Percentiles rank a stretch among this genome's conserved stretches.
These are phyloP conservation scores for Sialis fuliginosa DNA, from an alignment of 2,888 invertebrate species.

Conservation along the genomic window DNA sequence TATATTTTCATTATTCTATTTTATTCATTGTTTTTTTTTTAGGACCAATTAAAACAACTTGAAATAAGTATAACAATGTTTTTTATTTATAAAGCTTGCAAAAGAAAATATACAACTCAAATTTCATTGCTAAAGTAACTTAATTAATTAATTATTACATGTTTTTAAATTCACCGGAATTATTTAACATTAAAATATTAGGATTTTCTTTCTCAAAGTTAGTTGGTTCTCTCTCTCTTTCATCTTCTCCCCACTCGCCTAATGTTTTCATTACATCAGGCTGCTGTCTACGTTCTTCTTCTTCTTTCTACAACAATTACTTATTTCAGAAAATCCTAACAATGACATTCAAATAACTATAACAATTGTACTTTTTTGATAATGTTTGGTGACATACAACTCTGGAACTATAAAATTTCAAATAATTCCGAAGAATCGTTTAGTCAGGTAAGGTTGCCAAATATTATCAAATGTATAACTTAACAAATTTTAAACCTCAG, in stretches of 20 bases:
- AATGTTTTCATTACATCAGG: slow-evolving; percentile 58
- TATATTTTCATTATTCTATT: too few species aligned
- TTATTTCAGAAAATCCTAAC: background rate
- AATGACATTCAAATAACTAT: too few species aligned
- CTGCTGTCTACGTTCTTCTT: slow-evolving; percentile 42
- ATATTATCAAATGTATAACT: background rate
- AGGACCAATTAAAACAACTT: too few species aligned
- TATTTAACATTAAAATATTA: slow-evolving; percentile 56
- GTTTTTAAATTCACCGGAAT: slow-evolving; percentile 56
- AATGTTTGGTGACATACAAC: too few species aligned
- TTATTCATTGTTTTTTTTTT: too few species aligned
- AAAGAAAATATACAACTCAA: too few species aligned
- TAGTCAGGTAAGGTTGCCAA: background rate
- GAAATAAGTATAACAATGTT: too few species aligned
- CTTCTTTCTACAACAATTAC: slow-evolving; percentile 41
- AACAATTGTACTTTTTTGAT: too few species aligned
- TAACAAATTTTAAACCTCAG: slow-evolving; percentile 32
- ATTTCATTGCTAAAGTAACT: background rate
- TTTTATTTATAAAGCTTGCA: too few species aligned
- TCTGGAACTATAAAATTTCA: background rate
- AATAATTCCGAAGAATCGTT: background rate
- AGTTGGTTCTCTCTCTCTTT: slow-evolving; percentile 50
- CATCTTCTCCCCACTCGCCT: slow-evolving; percentile 56
- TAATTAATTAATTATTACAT: slow-evolving; percentile 29
- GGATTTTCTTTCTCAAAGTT: slow-evolving; percentile 65